Evolutionary conservation across 2,888 invertebrate species (phyloP).

Genomic region (Thera obeliscata): DNA sequence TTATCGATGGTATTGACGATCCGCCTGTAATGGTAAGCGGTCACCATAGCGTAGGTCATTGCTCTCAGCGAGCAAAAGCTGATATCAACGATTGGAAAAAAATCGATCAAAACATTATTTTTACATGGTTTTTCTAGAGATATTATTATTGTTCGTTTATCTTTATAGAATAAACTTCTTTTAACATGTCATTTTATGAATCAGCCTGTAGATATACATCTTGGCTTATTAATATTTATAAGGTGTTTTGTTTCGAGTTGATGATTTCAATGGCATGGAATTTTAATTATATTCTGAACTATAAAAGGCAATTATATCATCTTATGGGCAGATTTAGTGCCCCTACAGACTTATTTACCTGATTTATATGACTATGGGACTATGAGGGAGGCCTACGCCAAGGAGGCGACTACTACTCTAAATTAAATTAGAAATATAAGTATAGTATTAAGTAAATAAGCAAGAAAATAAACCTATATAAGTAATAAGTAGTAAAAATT

Average conservation of each 20-base stretch:
- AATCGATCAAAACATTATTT: too few relatives aligned
- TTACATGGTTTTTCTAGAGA: too few relatives aligned
- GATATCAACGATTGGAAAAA: too few relatives aligned
- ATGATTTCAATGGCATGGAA: constrained; percentile 13
- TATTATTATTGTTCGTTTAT: too few relatives aligned
- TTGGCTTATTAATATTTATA: constrained; percentile 29
- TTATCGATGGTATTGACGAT: constrained; percentile 45
- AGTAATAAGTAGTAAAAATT: too few relatives aligned
- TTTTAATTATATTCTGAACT: constrained; percentile 10
- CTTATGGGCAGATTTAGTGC: not conserved
- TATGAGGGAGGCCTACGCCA: too few relatives aligned
- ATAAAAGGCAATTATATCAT: not conserved
- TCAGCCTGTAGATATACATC: constrained; percentile 9
- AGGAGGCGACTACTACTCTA: too few relatives aligned
- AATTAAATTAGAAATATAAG: too few relatives aligned
- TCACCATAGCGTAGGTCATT: constrained; percentile 52
- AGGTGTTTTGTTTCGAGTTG: constrained; percentile 4
- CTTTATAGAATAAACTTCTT: too few relatives aligned
- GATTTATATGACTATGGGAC: not conserved
- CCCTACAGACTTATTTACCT: not conserved
- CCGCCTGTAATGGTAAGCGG: constrained; percentile 48
- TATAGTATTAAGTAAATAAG: too few relatives aligned
- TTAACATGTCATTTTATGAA: too few relatives aligned
- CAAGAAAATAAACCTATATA: too few relatives aligned
- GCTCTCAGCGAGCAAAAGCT: constrained; percentile 49